Conservation (phyloP, 2,797 vertebrate genomes). For the Pseudomugil tenellus region DNA sequence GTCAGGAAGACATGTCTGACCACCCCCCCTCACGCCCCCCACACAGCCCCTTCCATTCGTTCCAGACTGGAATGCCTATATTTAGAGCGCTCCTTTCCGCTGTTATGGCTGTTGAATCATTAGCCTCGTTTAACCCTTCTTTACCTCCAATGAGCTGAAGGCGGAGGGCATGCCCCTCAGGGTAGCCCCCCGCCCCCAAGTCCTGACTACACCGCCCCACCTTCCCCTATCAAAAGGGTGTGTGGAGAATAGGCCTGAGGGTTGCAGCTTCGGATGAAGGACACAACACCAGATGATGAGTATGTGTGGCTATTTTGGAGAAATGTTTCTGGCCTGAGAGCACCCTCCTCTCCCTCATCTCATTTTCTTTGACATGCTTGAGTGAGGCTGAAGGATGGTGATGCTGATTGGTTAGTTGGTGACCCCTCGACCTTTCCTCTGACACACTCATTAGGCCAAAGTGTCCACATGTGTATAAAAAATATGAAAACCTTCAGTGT, state of each 20-base stretch:
- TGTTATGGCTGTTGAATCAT: slow-evolving; percentile 83
- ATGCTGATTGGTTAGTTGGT: neutral
- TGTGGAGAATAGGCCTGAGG: slow-evolving; percentile 28
- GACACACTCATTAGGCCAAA: neutral
- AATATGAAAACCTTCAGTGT: neutral
- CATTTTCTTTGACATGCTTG: slow-evolving; percentile 35
- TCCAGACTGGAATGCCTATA: slow-evolving; percentile 82
- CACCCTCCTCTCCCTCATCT: slow-evolving; percentile 5
- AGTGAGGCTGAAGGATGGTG: slow-evolving; percentile 5
- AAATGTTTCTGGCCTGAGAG: slow-evolving; percentile 13
- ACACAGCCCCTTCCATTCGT: slow-evolving; percentile 39
- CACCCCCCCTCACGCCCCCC: slow-evolving; percentile 4
- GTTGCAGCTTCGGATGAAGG: slow-evolving; percentile 55
- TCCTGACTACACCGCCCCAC: slow-evolving; percentile 20
- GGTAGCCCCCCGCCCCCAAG: slow-evolving; percentile 30
- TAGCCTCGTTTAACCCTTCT: slow-evolving; percentile 84
- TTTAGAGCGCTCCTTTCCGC: slow-evolving; percentile 83
- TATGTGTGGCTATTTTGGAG: slow-evolving; percentile 58
- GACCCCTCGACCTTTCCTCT: slow-evolving; percentile 23
- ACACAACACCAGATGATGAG: slow-evolving; percentile 58
- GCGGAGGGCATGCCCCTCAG: slow-evolving; percentile 63
- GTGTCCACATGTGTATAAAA: slow-evolving; percentile 6
- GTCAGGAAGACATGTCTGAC: slow-evolving; percentile 69
- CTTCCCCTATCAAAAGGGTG: slow-evolving; percentile 21
- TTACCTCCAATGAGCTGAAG: slow-evolving; percentile 65